Evolutionary conservation across 35 echinoderm and acorn worm genomes (phyloP).

Genomic region (Stichopus chloronotus): DNA sequence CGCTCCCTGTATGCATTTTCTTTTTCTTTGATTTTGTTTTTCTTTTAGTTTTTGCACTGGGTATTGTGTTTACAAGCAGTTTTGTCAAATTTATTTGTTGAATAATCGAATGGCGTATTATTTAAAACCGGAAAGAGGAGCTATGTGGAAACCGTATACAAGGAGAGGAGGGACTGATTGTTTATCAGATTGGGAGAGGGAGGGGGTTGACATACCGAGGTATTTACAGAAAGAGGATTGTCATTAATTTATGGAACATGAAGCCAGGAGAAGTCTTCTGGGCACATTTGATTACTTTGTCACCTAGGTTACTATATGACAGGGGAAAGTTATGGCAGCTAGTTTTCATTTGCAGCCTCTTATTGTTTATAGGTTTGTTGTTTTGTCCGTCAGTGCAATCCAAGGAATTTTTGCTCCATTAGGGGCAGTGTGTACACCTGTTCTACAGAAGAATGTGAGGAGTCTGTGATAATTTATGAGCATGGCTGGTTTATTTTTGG

Average conservation of each 20-base stretch:
- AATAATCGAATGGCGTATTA: neutral
- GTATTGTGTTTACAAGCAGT: neutral
- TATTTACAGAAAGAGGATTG: neutral
- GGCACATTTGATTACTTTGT: constrained; percentile 41
- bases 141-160: neutral
- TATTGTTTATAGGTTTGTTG: constrained; percentile 47
- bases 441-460: neutral
- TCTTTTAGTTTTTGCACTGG: too few relatives aligned
- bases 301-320: constrained; percentile 3
- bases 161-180: neutral
- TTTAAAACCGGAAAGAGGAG: neutral
- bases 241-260: constrained; percentile 48
- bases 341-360: constrained; percentile 39
- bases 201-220: neutral
- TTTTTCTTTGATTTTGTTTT: too few relatives aligned
- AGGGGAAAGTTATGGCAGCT: constrained; percentile 20
- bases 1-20: too few relatives aligned
- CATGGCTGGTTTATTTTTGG: constrained; percentile 18
- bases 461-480: neutral
- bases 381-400: constrained; percentile 21
- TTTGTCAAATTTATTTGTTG: neutral
- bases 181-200: neutral
- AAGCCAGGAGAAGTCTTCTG: constrained; percentile 2
- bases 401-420: constrained; percentile 3
- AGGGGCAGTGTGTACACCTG: constrained; percentile 31